Evolutionary conservation across 2,888 invertebrate genomes (phyloP), one percentile per base, ranked within the genome.

Genomic region (Cryptus viduatorius): DNA sequence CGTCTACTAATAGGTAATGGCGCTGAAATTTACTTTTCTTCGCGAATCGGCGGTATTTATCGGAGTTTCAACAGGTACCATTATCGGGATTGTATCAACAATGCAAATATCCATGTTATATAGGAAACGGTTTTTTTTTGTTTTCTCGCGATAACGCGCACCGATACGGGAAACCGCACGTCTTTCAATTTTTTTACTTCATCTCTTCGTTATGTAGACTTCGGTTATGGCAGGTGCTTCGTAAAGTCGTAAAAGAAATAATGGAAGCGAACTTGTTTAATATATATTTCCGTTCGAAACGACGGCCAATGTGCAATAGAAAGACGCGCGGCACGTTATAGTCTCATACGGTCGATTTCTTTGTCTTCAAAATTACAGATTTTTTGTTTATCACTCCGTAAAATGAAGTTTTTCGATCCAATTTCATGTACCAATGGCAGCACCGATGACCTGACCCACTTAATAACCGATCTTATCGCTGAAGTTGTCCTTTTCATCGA

Each of bases 61-160:
- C 29, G 29, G 14, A 14, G 1, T 61, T 31, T 2, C 31, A 5
- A 14, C 29, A 5, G 5, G 5, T 4, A 61, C n/a, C 48, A 4
- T 48, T 61, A 61, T 61, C 56, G 24, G 14, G 14, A 14, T 14
- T 29, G 29, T 31, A 14, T 14, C 14, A 29, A 31, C 61, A 7
- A 29, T 61, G 14, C 31, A 29, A 56, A 56, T 56, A 56, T 56
- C 56, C 24, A 56, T 19, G 24, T 10, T 24, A 8, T 10, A 56
- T 19, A 56, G n/a, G 10, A 4, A 73, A 59, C 24, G n/a, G 8
- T 37, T 73, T 73, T 46, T 61, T 44, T 72, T 37, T 44, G 29
- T 44, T 72, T 16, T 24, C 56, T 59, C 12, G 12, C 19, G 56
- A 59, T 44, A 72, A 59, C 56, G 19, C 44, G 56, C 7, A 5